These are phyloP conservation scores for Tanytarsus gracilentus DNA, from an alignment of 2,888 invertebrate species.

Conservation along the genomic window DNA sequence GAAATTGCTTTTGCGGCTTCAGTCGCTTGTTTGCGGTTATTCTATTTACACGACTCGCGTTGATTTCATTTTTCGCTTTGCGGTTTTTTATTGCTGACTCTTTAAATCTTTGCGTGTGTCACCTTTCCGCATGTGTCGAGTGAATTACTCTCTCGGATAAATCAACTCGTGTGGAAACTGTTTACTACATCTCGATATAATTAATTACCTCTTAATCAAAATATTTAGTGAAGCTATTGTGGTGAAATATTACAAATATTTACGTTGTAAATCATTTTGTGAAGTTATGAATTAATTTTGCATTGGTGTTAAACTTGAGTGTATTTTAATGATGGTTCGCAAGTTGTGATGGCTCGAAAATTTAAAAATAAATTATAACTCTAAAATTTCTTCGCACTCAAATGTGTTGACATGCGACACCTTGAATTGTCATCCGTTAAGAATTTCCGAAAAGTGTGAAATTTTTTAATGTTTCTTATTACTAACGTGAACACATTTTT, in stretches of 20 bases:
- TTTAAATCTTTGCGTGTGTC: background rate
- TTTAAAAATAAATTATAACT: too few relatives aligned
- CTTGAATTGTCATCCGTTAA: constrained; percentile 3
- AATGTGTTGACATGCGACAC: too few relatives aligned
- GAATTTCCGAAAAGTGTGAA: background rate
- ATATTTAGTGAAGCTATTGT: background rate
- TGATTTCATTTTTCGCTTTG: background rate
- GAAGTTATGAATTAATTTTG: background rate
- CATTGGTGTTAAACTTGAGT: background rate
- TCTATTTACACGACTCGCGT: constrained; percentile 15
- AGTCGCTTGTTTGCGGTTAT: constrained; percentile 22
- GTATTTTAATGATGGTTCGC: too few relatives aligned
- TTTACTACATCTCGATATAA: background rate
- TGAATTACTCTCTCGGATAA: background rate
- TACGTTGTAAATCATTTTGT: background rate
- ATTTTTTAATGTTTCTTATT: background rate
- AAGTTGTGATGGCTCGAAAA: too few relatives aligned
- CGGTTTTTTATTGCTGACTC: background rate
- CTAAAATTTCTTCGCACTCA: too few relatives aligned
- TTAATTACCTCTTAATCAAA: constrained; percentile 5
- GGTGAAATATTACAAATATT: background rate
- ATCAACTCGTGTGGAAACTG: background rate
- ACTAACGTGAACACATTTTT: background rate
- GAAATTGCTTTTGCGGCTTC: constrained; percentile 12
- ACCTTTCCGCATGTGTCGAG: background rate